Percentiles rank a stretch among this genome's conserved stretches.
These are phyloP conservation scores for Ataeniobius toweri DNA, from an alignment of 2,797 vertebrate species.

Conservation along the genomic window DNA sequence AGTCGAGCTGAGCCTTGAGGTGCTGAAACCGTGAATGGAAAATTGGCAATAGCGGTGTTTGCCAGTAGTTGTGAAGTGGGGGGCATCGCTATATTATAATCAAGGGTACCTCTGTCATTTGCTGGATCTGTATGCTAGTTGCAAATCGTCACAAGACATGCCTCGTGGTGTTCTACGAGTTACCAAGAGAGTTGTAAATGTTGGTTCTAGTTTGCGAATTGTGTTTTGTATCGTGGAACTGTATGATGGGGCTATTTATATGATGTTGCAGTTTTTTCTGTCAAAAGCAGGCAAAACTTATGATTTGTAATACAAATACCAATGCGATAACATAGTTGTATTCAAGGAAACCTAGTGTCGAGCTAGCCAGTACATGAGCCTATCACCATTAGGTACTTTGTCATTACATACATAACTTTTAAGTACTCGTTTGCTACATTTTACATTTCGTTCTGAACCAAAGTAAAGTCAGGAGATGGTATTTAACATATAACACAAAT, in stretches of 20 bases:
- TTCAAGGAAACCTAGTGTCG: background rate
- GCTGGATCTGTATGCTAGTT: background rate
- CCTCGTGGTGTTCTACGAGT: background rate
- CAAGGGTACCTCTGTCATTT: background rate
- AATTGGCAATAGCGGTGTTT: background rate
- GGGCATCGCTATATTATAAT: background rate
- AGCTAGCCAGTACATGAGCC: background rate
- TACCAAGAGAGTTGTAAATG: background rate
- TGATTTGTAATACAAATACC: background rate
- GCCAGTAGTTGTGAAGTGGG: background rate
- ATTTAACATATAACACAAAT: background rate
- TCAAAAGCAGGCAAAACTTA: background rate
- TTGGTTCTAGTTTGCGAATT: background rate
- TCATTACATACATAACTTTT: background rate
- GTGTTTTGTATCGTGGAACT: too few species aligned
- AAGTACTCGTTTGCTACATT: background rate
- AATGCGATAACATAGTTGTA: background rate
- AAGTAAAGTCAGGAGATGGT: background rate
- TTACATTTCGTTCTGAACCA: constrained; percentile 11
- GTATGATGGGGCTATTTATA: background rate
- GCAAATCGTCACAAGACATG: background rate
- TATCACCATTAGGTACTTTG: background rate
- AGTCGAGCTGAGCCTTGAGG: too few species aligned
- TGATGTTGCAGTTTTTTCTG: background rate
- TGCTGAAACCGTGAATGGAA: too few species aligned